Base-by-base conservation (phyloP, 1,140 invertebrate species). In the Diachasma alloeum region DNA sequence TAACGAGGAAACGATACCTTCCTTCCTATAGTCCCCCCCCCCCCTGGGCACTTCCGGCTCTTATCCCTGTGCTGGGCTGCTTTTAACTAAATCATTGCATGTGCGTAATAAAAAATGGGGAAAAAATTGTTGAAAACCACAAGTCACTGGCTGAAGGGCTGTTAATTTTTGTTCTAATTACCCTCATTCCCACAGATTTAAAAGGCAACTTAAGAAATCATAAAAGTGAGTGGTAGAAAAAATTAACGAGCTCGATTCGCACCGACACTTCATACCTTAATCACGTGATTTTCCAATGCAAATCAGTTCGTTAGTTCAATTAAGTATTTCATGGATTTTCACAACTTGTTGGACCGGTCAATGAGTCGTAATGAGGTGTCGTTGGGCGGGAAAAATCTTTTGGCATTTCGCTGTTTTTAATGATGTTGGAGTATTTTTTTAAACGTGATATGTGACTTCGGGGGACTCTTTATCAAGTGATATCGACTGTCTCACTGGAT, bases 401-500 rank as follows among this genome's bases (percentile, higher is more conserved):
- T 31, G 31, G 31, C 31, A 19, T 22, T 56, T 56, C 2, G 31
- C 9, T 6, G 3, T 42, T 11, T 42, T 11, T 42, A 11, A 42
- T 42, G 39, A 42, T 42, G 39, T 31, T 63, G 9, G 13, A 26
- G 1, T 24, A 26, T 63, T 63, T 26, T n/a, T 26, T 15, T 1
- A 39, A 22, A 36, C 63, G 44, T 44, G 22, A 44, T 11, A 31
- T 42, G n/a, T 74, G n/a, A 42, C 59, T 74, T 39, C 2, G 36
- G 53, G 53, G 15, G 19, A 44, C n/a, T 24, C 59, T 74, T 85
- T 84, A 83, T 82, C 82, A 76, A 73, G 59, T 73, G 53, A 72
- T 80, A 82, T 83, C 81, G 78, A 76, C 71, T 66, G 80, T 76
- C 56, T 53, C 53, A 37, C 78, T 17, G 22, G 75, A 78, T 86